phyloP scores from a whole-genome alignment of 1,140 invertebrate species.

The Pollicipes pollicipes region DNA sequence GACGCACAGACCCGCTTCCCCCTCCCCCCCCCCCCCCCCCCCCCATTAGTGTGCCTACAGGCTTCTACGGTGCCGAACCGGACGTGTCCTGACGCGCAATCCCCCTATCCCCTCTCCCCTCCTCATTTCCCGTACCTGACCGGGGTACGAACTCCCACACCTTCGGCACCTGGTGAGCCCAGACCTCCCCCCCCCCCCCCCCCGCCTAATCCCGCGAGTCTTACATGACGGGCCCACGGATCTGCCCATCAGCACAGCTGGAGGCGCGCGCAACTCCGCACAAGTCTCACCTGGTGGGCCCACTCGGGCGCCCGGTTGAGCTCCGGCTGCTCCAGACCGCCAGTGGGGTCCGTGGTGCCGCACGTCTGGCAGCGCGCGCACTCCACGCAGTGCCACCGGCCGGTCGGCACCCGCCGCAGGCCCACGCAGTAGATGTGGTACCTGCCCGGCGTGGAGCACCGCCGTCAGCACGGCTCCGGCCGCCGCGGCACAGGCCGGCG shows the following conservation, averaged over 20 bases:
- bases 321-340: slow-evolving; percentile 17
- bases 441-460: slow-evolving; percentile 22
- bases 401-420: slow-evolving; percentile 56
- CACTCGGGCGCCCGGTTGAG: neutral
- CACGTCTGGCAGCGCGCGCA: slow-evolving; percentile 48
- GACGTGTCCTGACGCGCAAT: too few species aligned
- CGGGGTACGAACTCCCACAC: neutral
- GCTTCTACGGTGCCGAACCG: too few species aligned
- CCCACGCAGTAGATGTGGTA: slow-evolving; percentile 88
- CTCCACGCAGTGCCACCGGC: slow-evolving; percentile 73
- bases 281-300: neutral
- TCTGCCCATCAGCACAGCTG: neutral
- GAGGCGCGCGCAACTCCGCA: too few species aligned
- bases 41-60: too few species aligned
- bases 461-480: too few species aligned
- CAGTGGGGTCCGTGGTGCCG: slow-evolving; percentile 31
- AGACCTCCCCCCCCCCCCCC: too few species aligned
- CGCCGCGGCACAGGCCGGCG: too few species aligned
- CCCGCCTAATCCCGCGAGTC: too few species aligned
- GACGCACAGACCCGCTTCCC: too few species aligned
- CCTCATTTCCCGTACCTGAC: neutral
- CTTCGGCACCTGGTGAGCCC: neutral
- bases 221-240: too few species aligned
- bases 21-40: too few species aligned
- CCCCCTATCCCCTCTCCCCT: too few species aligned